Evolutionary conservation across 2,113 vertebrate species (phyloP).

Genomic region (Petrocephalus microphthalmus): DNA sequence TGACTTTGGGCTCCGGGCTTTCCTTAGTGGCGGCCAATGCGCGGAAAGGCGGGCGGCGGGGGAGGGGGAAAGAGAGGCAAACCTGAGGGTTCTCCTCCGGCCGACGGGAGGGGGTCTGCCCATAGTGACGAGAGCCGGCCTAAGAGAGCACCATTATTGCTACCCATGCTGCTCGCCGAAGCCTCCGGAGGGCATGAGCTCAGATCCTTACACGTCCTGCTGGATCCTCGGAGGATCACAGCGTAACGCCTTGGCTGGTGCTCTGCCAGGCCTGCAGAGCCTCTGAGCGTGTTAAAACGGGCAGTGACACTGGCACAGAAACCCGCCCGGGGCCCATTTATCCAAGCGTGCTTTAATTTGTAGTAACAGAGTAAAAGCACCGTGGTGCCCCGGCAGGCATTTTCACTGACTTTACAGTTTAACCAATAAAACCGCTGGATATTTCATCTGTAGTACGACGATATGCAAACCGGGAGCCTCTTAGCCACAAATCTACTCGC

Average conservation of each 20-base stretch:
- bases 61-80: neutral
- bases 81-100: neutral
- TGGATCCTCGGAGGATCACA: neutral
- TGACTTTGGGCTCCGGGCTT: constrained; percentile 6
- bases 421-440: neutral
- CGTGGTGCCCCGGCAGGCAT: neutral
- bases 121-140: neutral
- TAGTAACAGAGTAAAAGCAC: neutral
- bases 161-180: neutral
- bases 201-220: neutral
- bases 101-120: neutral
- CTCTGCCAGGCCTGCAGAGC: neutral
- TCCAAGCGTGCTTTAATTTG: neutral
- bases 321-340: neutral
- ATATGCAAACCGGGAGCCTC: neutral
- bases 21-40: constrained; percentile 18
- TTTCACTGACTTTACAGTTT: neutral
- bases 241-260: neutral
- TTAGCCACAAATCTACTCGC: neutral
- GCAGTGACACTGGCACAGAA: neutral
- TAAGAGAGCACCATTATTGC: neutral
- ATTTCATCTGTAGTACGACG: neutral
- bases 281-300: constrained; percentile 11
- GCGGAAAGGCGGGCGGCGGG: constrained; percentile 42
- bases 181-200: neutral